Base-by-base conservation (phyloP, 2,888 invertebrate species). In the Azorinus chamasolen region DNA sequence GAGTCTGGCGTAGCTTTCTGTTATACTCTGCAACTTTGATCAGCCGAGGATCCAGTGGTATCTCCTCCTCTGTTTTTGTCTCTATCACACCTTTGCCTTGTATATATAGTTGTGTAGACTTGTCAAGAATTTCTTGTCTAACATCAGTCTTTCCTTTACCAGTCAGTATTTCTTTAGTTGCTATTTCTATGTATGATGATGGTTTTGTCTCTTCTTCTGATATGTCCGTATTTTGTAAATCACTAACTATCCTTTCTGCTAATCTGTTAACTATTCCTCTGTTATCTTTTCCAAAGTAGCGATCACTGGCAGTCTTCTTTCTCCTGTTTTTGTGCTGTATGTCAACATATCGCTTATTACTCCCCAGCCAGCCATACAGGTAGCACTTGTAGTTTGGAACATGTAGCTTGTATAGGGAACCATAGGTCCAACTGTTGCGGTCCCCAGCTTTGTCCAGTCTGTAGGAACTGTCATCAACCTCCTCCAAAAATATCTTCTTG, bases 381-480 rank as follows among this genome's bases (percentile, higher is more conserved):
- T 18, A 45, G 20, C 64, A 41, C 22, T 82, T 79, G 62, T 91
- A 92, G 32, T 80, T 85, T 2, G 93, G 87, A 25, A 92, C 83
- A 62, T 92, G 89, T 22, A 83, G 82, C 63, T 89, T 90, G 72
- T 92, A 92, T 25, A 93, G 73, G 25, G 89, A 88, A 32, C 89
- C 89, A 83, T 91, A 93, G 4, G 86, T 83, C 76, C 89, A 85
- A 65, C 92, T 91, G 53, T 91, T 87, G 58, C 68, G 74, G 77
- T 93, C 93, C 8, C 87, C 51, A 58, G 82, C 86, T 16, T 88
- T 69, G 83, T 93, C 93, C 18, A 92, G 61, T 55, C 89, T 82
- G 71, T 83, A 93, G 4, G 91, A 91, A 79, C 4, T 6, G 32
- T 32, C 32, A 32, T 32, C 32, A 32, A 6, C 10, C 5, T 32